Evolutionary conservation across 1,140 invertebrate genomes (phyloP), one percentile per base, ranked within the genome.

Genomic region (Zaprionus ghesquierei): DNA sequence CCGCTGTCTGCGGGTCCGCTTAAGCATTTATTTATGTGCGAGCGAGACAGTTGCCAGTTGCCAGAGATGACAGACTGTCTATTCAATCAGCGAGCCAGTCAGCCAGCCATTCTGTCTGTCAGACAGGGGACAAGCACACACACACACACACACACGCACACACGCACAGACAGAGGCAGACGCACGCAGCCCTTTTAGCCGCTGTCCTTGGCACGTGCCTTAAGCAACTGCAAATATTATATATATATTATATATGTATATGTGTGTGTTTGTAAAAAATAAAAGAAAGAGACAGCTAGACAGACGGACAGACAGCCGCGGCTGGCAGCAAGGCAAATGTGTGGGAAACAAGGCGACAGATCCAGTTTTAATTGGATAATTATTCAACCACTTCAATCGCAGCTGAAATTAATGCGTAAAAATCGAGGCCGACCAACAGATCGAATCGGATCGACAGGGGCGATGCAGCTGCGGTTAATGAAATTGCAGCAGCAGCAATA

Each of bases 351-450:
- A 27, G 33, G 38, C 62, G 49, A 53, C 64, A 74, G 71, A 76
- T 81, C 78, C 68, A 68, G 51, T 84, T 80, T 89, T 84, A 89
- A 84, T 89, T 89, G 79, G 73, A 84, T 89, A 87, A 87, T 87
- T 87, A 89, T 85, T 84, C 64, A 84, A 70, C 63, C 70, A 77
- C 58, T 89, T 89, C 44, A 78, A 80, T 84, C 70, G 74, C 49
- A 65, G 49, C 63, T 75, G 81, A 75, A 74, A 69, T 81, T 29
- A 69, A 73, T 72, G 75, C 72, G 63, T 58, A 59, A 75, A 59
- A 54, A 55, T 54, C 33, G 49, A 18, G 50, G 33, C 8, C 31
- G 31, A 1, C 22, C 15, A 49, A 22, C 35, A 55, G n/a, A 9
- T 29, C 27, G 9, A 23, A 22, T n/a, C 33, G 18, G 18, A 58